Base-by-base conservation (phyloP, 2,113 vertebrate species). In the Daphoenositta chrysoptera region DNA sequence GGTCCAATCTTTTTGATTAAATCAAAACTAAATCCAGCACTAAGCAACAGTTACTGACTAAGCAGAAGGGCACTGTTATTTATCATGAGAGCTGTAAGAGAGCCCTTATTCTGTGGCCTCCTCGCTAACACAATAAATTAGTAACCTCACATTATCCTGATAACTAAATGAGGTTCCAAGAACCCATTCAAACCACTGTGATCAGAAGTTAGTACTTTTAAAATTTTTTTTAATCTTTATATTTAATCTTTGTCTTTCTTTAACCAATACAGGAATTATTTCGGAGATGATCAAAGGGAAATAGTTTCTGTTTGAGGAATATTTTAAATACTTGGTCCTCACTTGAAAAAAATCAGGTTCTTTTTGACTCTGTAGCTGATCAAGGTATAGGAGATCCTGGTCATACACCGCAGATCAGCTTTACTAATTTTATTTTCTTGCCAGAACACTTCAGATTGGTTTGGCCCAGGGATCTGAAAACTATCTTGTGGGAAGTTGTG, bases 41-140 rank as follows among this genome's bases (percentile, higher is more conserved):
- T 90, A 80, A 63, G 85, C 64, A 70, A 27, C 51, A 92, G 75
- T 73, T 89, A 88, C 86, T 92, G 92, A 90, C 51, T 83, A 89
- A 95, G 83, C 71, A 86, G 75, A 54, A 92, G 35, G 9, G 50
- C 83, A 57, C 23, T 0, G 1, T 83, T 90, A 70, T 77, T 94
- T 93, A 54, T 76, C 83, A 73, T 23, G 42, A 60, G 24, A 84
- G 48, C 60, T 71, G 16, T 75, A 60, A 79, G 42, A 53, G 33
- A 83, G 26, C n/a, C 16, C 39, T 93, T 94, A 77, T 68, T 61
- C 8, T 12, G 27, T 73, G 75, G 54, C 79, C 40, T 85, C 26
- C 75, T 94, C 1, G 0, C 57, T 92, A 72, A 54, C 27, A 69
- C 75, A 86, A 88, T 80, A 79, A 85, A 91, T 87, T 76, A 69